Base-by-base conservation (phyloP, 2,113 vertebrate genomes). In the Porphyrio hochstetteri region DNA sequence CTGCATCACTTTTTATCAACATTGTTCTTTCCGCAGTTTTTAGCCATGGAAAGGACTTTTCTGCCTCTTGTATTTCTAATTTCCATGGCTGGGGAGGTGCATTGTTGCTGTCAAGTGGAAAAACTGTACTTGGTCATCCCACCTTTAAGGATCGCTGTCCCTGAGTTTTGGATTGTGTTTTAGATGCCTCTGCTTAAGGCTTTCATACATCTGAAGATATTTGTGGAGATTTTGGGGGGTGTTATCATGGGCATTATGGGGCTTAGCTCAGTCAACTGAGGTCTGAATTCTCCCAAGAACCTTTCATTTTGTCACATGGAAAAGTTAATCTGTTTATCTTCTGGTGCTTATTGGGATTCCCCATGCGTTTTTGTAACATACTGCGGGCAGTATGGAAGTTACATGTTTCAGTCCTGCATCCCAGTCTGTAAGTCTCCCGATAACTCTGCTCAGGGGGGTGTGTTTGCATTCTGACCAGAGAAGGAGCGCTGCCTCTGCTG, bases 401-500 rank as follows among this genome's bases (percentile, higher is more conserved):
- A 27, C 5, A 0, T n/a, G 11, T 33, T 57, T 52, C 24, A 35
- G 21, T 74, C 67, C 40, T n/a, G n/a, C 74, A 59, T 76, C 75
- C 78, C 68, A 57, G 29, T 42, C 81, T 1, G 0, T 75, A 36
- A 68, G 82, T 31, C 53, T 71, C 10, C 48, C 16, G 21, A n/a
- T 31, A 64, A 7, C 40, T 21, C 36, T 46, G 4, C 35, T 33
- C 23, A 9, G 33, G 44, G 44, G 63, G 79, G 60, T 1, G 16
- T 33, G 16, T 79, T 67, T 55, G n/a, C 59, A 10, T 83, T 78
- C 60, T 24, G 5, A 18, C 35, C 20, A 20, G 68, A 16, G 61
- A 57, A 42, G 2, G 16, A 69, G 68, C 0, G 0, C 7, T 67
- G 10, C 1, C 1, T 36, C 0, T 7, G 13, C 52, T 56, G 63